A percentile compares a stretch with the other conserved stretches of the same genome.
phyloP scores from a whole-genome alignment of 2,888 invertebrate species.

The Spisula solida region DNA sequence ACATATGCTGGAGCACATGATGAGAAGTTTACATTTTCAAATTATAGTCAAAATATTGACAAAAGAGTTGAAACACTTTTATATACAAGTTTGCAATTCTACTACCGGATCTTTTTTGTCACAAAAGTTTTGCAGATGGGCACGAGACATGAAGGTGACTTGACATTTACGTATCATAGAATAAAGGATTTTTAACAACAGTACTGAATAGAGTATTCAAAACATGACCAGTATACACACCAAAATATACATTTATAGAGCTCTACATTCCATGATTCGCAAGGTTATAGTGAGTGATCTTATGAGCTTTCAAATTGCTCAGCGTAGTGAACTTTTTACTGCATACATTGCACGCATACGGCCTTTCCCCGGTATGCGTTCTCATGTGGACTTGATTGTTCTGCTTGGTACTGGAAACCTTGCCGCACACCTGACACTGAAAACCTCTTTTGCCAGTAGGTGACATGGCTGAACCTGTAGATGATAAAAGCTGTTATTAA shows the following conservation, averaged over 20 bases:
- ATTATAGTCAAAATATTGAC: too few species aligned
- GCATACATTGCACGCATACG: slow-evolving; percentile 48
- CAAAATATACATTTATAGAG: not conserved
- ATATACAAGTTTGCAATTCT: too few species aligned
- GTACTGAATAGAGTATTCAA: too few species aligned
- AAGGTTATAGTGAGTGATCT: slow-evolving; percentile 25
- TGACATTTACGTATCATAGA: too few species aligned
- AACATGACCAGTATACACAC: too few species aligned
- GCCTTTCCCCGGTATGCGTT: slow-evolving; percentile 57
- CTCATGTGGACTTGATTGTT: slow-evolving; percentile 54
- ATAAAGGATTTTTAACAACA: too few species aligned
- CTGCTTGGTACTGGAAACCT: slow-evolving; percentile 39
- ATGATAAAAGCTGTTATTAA: slow-evolving; percentile 2
- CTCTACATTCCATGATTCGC: slow-evolving; percentile 1
- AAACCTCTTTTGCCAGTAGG: not conserved
- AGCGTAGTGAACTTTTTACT: slow-evolving; percentile 39
- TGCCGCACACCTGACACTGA: slow-evolving; percentile 54
- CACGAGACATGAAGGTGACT: too few species aligned
- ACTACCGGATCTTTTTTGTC: too few species aligned
- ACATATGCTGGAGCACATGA: too few species aligned
- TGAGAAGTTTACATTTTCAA: too few species aligned
- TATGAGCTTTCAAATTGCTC: slow-evolving; percentile 61
- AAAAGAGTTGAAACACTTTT: too few species aligned
- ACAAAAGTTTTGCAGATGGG: too few species aligned
- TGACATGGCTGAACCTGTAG: slow-evolving; percentile 17